Evolutionary conservation across 2,888 invertebrate genomes (phyloP).

Genomic region (Dysmachus trigonus): DNA sequence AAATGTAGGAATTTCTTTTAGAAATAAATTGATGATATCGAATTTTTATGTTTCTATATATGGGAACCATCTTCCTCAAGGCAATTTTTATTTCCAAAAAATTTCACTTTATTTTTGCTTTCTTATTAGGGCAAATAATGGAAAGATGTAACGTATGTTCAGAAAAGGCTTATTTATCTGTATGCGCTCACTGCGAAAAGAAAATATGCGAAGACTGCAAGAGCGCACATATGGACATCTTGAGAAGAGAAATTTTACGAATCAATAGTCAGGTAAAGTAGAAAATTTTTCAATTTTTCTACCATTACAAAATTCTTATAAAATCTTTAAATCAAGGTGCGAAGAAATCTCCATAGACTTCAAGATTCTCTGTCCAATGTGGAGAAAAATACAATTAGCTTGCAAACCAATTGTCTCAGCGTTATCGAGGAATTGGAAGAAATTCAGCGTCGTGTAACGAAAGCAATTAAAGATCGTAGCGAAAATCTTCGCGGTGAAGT

Average conservation of each 20-base stretch:
- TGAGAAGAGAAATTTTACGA: constrained; percentile 88
- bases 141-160: constrained; percentile 93
- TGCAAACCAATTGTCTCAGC: constrained; percentile 89
- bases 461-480: constrained; percentile 89
- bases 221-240: constrained; percentile 93
- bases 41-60: not conserved
- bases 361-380: constrained; percentile 85
- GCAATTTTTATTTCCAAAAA: not conserved
- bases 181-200: constrained; percentile 96
- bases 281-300: not conserved
- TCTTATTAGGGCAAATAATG: constrained; percentile 78
- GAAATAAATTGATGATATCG: not conserved
- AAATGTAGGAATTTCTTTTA: not conserved
- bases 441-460: constrained; percentile 84
- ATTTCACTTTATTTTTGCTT: not conserved
- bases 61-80: not conserved
- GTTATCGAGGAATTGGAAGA: constrained; percentile 95
- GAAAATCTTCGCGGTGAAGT: constrained; percentile 88
- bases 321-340: constrained; percentile 66
- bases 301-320: not conserved
- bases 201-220: constrained; percentile 97
- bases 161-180: constrained; percentile 86
- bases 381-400: constrained; percentile 86
- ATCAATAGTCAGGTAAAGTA: constrained; percentile 80
- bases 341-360: constrained; percentile 86